Conservation (phyloP, 2,888 invertebrate genomes). For the Cyclophora punctaria region DNA sequence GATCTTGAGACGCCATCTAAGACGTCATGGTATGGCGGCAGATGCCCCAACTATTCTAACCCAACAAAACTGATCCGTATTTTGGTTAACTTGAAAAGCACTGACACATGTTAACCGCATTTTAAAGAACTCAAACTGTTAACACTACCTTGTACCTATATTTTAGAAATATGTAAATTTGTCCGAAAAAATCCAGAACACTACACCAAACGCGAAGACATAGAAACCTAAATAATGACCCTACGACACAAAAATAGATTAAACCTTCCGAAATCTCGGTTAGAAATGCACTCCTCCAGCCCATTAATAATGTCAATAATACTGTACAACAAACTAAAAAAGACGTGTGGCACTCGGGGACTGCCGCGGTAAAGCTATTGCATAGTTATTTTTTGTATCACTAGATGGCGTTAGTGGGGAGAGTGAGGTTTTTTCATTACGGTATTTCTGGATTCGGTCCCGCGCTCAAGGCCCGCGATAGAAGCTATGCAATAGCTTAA, state of each 20-base stretch:
- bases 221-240: background rate
- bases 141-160: background rate
- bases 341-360: too few relatives aligned
- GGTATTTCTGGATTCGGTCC: too few relatives aligned
- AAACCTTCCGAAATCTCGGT: background rate
- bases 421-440: too few relatives aligned
- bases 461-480: too few relatives aligned
- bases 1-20: too few relatives aligned
- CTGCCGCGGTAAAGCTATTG: too few relatives aligned
- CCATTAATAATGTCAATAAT: background rate
- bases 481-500: too few relatives aligned
- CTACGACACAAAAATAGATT: background rate
- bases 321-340: too few relatives aligned
- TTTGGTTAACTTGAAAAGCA: background rate
- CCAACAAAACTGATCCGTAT: constrained; percentile 1
- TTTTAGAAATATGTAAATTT: constrained; percentile 1
- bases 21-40: too few relatives aligned
- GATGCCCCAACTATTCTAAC: background rate
- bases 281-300: background rate
- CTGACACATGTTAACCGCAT: background rate
- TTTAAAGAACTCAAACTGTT: background rate
- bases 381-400: too few relatives aligned
- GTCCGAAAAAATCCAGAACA: background rate
- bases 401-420: too few relatives aligned
- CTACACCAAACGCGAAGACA: background rate